Base-by-base conservation (phyloP, 2,888 invertebrate species). In the Mesoligia furuncula region DNA sequence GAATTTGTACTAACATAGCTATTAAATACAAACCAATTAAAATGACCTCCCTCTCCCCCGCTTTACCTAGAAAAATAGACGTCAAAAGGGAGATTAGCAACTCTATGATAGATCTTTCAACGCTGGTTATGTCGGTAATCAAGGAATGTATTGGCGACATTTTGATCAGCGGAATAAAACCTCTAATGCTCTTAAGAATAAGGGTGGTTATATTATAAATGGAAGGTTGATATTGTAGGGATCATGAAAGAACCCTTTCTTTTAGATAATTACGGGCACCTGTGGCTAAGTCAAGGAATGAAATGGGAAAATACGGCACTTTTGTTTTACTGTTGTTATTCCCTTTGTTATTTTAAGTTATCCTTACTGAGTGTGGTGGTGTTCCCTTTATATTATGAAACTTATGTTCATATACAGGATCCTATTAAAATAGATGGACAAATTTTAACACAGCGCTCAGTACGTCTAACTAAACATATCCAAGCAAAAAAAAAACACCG, bases 231-330 rank as follows among this genome's bases (percentile, higher is more conserved):
- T 84, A 64, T 85, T 85, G 88, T 87, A 85, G 68, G 82, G 86
- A 83, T 88, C 75, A 88, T 85, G 85, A 81, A 86, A 87, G 83
- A 87, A 89, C 88, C 92, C 91, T 90, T 91, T 89, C 80, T 86
- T 90, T 84, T 85, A 89, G 89, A 90, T 93, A 91, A 92, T 90
- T 90, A 89, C 67, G 87, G 87, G 89, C 93, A 89, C 89, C 89
- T 89, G 89, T 93, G 93, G 85, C 86, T 77, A 80, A 85, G 76
- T 87, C 73, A 85, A 83, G 76, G 51, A 83, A 84, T 85, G 61
- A 69, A 81, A 88, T 77, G 79, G 77, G 77, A 68, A 83, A 81
- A 87, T 82, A 68, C 73, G 67, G 48, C 64, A 45, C 57, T 81
- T 81, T 77, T 81, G 80, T 86, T 88, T 81, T 84, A 89, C 79